Evolutionary conservation across 1,140 invertebrate genomes (phyloP).

Genomic region (Drosophila kurseongensis): DNA sequence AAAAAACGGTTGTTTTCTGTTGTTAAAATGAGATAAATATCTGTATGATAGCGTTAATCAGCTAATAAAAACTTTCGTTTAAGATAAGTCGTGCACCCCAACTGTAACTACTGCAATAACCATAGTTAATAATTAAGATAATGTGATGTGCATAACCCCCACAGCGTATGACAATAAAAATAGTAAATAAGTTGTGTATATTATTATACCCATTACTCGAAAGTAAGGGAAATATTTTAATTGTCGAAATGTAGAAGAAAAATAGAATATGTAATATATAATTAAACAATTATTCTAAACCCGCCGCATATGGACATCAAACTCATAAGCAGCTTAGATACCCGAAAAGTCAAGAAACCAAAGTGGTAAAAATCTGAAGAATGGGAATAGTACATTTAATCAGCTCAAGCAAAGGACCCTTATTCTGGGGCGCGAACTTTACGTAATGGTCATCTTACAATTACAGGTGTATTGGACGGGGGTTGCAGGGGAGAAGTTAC

Average conservation of each 20-base stretch:
- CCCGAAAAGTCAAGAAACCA: conserved; percentile 35
- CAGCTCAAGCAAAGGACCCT: conserved; percentile 21
- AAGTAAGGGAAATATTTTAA: too few species aligned
- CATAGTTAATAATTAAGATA: too few species aligned
- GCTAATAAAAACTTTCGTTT: neutral
- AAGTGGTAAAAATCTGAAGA: conserved; percentile 3
- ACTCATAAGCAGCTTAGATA: conserved; percentile 56
- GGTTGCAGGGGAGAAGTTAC: conserved; percentile 32
- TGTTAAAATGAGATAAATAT: neutral
- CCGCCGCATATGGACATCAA: conserved; percentile 29
- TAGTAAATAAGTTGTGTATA: too few species aligned
- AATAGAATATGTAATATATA: neutral
- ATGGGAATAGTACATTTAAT: neutral
- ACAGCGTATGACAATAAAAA: too few species aligned
- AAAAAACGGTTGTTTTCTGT: too few species aligned
- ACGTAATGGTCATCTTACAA: conserved; percentile 34
- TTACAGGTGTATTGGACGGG: conserved; percentile 55
- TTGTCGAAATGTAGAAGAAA: too few species aligned
- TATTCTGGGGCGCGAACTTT: conserved; percentile 49
- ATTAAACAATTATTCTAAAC: conserved; percentile 2
- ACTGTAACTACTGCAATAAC: too few species aligned
- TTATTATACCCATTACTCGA: too few species aligned
- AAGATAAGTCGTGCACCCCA: too few species aligned
- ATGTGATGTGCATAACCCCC: too few species aligned
- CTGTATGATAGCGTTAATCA: neutral